Evolutionary conservation across 2,888 invertebrate genomes (phyloP), one percentile per base, ranked within the genome.

Genomic region (Dicyrtomina minuta): DNA sequence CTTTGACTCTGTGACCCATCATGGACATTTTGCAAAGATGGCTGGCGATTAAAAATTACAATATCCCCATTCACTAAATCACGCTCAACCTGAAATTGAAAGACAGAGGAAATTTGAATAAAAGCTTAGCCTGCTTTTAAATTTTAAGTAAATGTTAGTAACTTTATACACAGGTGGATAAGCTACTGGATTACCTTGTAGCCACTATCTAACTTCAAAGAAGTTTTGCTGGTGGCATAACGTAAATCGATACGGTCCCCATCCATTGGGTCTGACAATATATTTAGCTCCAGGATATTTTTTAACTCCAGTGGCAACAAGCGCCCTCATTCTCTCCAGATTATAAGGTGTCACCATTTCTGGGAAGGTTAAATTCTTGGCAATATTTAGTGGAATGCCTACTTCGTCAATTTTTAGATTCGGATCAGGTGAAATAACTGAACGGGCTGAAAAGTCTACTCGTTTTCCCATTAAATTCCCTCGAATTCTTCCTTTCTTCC

Each of bases 1-100:
- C 96, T 82, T 93, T 93, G 0, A 93, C 93, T 79, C 93, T 88
- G 84, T 99, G 99, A 73, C 98, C 98, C 99, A 99, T 99, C 99
- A 99, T 99, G 89, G 94, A 94, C 99, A 99, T 99, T 84, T 99
- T 99, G 99, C 4, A 99, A 87, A 1, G 99, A 99, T 0, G 99
- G 99, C 82, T 99, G 99, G 75, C 99, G 91, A 84, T 99, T 99
- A 87, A 99, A 99, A 78, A 99, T 95, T 22, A 99, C 94, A 74
- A 96, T 86, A 84, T 99, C 99, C 71, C 96, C 97, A 82, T 99
- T 97, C 74, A 96, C 88, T 81, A 99, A 91, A 83, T 99, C 99
- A 44, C 99, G 84, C 81, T 99, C 99, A 0, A 99, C 96, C 80
- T 83, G 75, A 26, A 55, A 6, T 10, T 17, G 12, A 55, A 58